These are phyloP conservation scores for Euwallacea similis DNA, from an alignment of 1,140 invertebrate species.

Conservation along the genomic window DNA sequence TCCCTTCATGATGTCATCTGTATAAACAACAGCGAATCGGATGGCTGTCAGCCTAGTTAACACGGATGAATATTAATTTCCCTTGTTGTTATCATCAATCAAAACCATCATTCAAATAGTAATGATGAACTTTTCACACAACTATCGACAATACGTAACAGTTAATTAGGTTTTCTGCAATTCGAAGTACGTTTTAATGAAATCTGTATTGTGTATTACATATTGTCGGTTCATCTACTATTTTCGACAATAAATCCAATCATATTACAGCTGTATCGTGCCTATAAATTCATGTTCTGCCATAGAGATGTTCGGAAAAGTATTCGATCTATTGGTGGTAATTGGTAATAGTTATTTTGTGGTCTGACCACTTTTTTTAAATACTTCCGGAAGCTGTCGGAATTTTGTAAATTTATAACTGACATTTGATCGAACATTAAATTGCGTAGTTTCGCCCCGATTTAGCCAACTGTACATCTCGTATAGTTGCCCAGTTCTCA, in stretches of 20 bases:
- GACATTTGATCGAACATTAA: no score
- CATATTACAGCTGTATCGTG: no score
- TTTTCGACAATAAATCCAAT: no score
- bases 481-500: no score
- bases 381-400: no score
- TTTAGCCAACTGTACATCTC: no score
- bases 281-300: neutral
- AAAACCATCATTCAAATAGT: slow-evolving; percentile 10
- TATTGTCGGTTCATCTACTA: no score
- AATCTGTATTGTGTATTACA: neutral
- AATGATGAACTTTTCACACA: slow-evolving; percentile 5
- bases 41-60: slow-evolving; percentile 4
- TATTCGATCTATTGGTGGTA: no score
- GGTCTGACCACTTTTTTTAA: no score
- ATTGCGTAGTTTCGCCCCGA: no score
- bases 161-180: neutral
- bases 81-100: slow-evolving; percentile 17
- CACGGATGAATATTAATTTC: slow-evolving; percentile 12
- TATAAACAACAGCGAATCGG: slow-evolving; percentile 2
- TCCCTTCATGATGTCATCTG: slow-evolving; percentile 5
- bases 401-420: no score
- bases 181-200: neutral
- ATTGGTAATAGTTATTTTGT: no score
- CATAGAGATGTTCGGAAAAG: neutral
- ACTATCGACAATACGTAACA: neutral